A percentile compares a stretch with the other conserved stretches of the same genome.
Evolutionary conservation across 2,888 invertebrate species (phyloP).

Genomic region (Drosophila stalkeri): DNA sequence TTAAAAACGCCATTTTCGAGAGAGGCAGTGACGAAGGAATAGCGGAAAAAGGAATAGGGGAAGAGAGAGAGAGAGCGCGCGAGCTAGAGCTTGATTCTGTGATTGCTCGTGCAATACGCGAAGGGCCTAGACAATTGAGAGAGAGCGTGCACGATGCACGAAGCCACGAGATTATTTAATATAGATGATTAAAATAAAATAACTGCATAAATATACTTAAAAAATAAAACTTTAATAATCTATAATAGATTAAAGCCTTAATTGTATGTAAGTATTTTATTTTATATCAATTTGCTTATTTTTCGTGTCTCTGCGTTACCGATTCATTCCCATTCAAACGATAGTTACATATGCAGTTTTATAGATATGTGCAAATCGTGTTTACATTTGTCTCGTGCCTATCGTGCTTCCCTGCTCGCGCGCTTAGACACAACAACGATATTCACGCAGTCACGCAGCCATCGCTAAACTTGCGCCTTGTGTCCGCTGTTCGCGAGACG

Average conservation of each 20-base stretch:
- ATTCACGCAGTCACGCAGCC: neutral
- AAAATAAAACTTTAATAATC: neutral
- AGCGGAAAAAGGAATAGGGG: constrained; percentile 11
- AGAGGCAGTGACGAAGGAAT: constrained; percentile 14
- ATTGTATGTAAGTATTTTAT: neutral
- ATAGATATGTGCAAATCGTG: neutral
- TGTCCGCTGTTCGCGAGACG: constrained; percentile 45
- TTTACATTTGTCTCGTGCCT: neutral
- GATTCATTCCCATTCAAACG: neutral
- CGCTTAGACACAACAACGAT: neutral
- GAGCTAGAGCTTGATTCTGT: constrained; percentile 47
- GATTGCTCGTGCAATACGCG: constrained; percentile 54
- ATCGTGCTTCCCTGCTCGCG: neutral
- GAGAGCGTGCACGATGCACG: neutral
- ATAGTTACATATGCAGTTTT: neutral
- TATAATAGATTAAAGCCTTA: neutral
- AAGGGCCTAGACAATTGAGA: neutral
- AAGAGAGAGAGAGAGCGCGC: constrained; percentile 17
- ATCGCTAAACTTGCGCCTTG: constrained; percentile 5
- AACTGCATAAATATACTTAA: neutral
- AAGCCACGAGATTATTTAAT: neutral
- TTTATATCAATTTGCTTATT: neutral
- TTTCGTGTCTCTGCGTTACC: neutral
- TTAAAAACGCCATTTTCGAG: constrained; percentile 75
- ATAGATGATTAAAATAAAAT: neutral